These are phyloP conservation scores for Oenanthe melanoleuca DNA, from an alignment of 2,113 vertebrate genomes.

Conservation along the genomic window DNA sequence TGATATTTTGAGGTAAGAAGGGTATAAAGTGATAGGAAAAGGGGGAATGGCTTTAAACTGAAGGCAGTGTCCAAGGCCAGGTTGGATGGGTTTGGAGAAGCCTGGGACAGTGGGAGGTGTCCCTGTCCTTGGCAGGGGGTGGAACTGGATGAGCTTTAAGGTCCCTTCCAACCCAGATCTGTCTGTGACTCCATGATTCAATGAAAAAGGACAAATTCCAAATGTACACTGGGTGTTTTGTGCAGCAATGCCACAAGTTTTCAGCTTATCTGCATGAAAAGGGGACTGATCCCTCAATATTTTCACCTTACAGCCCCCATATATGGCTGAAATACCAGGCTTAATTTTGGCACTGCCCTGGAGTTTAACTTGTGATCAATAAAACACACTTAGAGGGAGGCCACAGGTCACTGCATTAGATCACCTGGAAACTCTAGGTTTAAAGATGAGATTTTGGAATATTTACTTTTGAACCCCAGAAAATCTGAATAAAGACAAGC, in stretches of 20 bases:
- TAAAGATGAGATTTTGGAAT: not conserved
- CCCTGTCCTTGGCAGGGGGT: not conserved
- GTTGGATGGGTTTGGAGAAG: accelerated
- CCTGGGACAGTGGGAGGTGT: not conserved
- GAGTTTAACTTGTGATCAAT: not conserved
- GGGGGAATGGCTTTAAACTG: not conserved
- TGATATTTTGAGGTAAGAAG: not conserved
- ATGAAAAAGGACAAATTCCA: not conserved
- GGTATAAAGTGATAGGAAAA: not conserved
- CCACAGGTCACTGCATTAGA: not conserved
- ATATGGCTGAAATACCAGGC: not conserved
- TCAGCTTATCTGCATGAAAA: not conserved
- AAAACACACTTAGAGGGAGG: not conserved
- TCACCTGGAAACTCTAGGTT: not conserved
- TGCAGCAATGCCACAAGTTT: not conserved
- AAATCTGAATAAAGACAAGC: not conserved
- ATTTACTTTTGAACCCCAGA: not conserved
- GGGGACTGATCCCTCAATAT: not conserved
- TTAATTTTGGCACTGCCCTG: not conserved
- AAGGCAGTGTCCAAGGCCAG: not conserved
- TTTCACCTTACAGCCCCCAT: not conserved
- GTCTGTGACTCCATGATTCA: not conserved
- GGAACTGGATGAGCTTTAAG: not conserved
- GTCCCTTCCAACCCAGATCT: not conserved
- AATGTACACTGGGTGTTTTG: not conserved